Evolutionary conservation across 2,797 vertebrate species (phyloP), one percentile per base, ranked within the genome.

Genomic region (Decapterus maruadsi): DNA sequence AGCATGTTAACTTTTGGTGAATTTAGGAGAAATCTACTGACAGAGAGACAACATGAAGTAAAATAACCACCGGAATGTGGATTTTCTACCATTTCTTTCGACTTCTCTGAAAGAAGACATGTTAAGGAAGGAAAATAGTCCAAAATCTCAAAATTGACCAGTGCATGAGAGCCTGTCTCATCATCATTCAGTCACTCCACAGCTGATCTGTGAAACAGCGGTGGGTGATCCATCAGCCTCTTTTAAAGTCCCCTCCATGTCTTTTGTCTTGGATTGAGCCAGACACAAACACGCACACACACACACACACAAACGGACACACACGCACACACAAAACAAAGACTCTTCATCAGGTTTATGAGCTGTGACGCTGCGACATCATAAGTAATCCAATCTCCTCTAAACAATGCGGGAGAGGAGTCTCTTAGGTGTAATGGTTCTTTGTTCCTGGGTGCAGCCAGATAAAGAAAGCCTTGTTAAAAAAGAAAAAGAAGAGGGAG

Each of bases 301-400:
- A 67, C 16, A 43, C 42, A 62, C 57, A 81, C 53, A 58, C 55
- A 78, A 36, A 22, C 56, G 60, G 75, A 43, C 80, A 79, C 76
- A 66, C 29, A 31, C 78, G n/a, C n/a, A 70, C 20, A 71, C 54
- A 55, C n/a, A 81, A 78, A 40, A 22, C 57, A 63, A 65, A 77
- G 40, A 81, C 80, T 87, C 83, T 87, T 88, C 84, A 81, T 92
- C 86, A 88, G 77, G 75, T 93, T 91, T 90, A 91, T 90, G 87
- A 91, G 86, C 81, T 84, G 83, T 86, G 80, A 87, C 87, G 83
- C 69, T 71, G 73, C 85, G 81, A 77, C 83, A 85, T 91, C 77
- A 82, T 91, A 91, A 94, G 91, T 89, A 87, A 90, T 85, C 88
- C 84, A 87, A 68, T 91, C 73, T 86, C 59, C 64, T 82, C 71